These are phyloP conservation scores for Tetrapedia diversipes DNA, from an alignment of 2,888 invertebrate species.

Conservation along the genomic window DNA sequence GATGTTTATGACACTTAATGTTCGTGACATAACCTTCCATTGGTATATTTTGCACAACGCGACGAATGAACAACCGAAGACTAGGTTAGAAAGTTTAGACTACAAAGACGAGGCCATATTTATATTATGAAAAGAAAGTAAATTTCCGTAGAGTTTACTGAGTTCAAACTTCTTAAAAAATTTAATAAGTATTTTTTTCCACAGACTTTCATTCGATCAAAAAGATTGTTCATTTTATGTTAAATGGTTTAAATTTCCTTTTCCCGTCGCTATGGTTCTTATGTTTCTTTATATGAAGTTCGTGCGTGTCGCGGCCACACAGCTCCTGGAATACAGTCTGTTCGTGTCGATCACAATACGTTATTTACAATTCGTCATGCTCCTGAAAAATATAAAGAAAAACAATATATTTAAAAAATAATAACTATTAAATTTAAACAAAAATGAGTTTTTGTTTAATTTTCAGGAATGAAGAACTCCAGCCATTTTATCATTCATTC, in stretches of 20 bases:
- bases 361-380: constrained; percentile 85
- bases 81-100: constrained; percentile 58
- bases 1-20: constrained; percentile 26
- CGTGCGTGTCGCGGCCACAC: constrained; percentile 71
- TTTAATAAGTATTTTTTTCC: neutral
- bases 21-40: constrained; percentile 7
- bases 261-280: constrained; percentile 36
- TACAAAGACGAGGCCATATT: constrained; percentile 40
- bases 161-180: constrained; percentile 1
- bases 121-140: constrained; percentile 19
- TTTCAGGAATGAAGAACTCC: constrained; percentile 76
- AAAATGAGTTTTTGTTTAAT: too few relatives aligned
- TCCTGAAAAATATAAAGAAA: constrained; percentile 81
- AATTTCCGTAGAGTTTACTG: constrained; percentile 27
- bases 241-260: constrained; percentile 32
- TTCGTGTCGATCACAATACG: constrained; percentile 75
- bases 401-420: neutral
- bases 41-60: constrained; percentile 22
- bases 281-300: constrained; percentile 57
- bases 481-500: constrained; percentile 72
- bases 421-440: neutral
- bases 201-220: neutral
- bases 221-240: constrained; percentile 9
- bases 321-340: constrained; percentile 82
- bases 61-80: constrained; percentile 45